Base-by-base conservation (phyloP, 2,888 invertebrate species). In the Thymelicus sylvestris region DNA sequence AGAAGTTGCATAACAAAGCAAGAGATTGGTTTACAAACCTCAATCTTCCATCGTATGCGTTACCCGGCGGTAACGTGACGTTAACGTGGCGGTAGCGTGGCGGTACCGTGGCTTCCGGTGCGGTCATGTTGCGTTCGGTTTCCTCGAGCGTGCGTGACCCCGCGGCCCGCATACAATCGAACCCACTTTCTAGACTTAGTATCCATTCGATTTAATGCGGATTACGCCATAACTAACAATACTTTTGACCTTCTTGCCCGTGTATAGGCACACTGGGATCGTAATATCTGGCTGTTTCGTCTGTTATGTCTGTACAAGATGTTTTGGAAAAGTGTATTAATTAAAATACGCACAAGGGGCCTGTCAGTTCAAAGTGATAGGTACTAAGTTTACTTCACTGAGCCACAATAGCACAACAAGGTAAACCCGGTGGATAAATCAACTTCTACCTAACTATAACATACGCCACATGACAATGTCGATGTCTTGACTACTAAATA, bases 181-280 rank as follows among this genome's bases (percentile, higher is more conserved):
- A 50, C 65, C 52, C 19, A 65, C 65, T 65, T 65, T 65, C 65
- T 65, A n/a, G n/a, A n/a, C n/a, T n/a, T n/a, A 65, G 65, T 52
- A 52, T 39, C 64, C 52, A 64, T 52, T 65, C 52, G 65, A 65
- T 65, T 64, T 7, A 50, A 39, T 12, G 52, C 41, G 52, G 52
- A 65, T 65, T 65, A 65, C 65, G 41, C 65, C 65, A 65, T 55
- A 41, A 65, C 8, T 41, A 52, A 52, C 52, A 52, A 65, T 52
- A 52, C 52, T 65, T 52, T 0, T 65, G 65, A 65, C 65, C 65
- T 65, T 64, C 52, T 52, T 52, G 6, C 6, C 7, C 15, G 7
- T 7, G 7, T 52, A 7, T 52, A 52, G 19, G 52, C 8, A 52
- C 52, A 19, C 12, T 52, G 8, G 15, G 19, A 19, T 19, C 19